These are phyloP conservation scores for Agelas oroides DNA, from an alignment of 37 sponge, comb jelly and placozoan species.

Conservation along the genomic window DNA sequence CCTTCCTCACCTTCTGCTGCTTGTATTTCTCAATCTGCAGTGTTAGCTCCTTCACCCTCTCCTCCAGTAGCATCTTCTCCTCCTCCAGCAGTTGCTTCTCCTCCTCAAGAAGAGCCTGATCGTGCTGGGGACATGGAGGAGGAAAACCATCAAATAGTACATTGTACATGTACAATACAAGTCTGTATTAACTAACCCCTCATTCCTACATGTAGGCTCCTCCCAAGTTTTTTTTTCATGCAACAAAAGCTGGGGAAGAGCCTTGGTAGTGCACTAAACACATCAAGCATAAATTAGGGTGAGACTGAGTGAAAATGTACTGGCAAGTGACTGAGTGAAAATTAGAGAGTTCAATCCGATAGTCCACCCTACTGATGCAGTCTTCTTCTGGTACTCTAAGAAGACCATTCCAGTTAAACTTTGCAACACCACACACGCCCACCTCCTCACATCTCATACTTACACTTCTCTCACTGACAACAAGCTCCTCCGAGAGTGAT, in stretches of 20 bases:
- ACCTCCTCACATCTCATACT: background rate
- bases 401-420: no score
- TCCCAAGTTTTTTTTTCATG: background rate
- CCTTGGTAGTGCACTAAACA: no score
- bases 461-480: slow-evolving; percentile 42
- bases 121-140: background rate
- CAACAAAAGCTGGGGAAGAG: no score
- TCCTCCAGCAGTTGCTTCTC: slow-evolving; percentile 41
- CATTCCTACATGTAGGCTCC: background rate
- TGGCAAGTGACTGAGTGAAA: no score
- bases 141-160: background rate
- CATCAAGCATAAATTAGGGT: no score
- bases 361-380: no score
- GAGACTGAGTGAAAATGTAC: no score
- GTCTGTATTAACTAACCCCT: background rate
- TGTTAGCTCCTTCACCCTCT: slow-evolving; percentile 58
- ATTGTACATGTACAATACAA: background rate
- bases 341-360: no score
- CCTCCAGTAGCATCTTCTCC: slow-evolving; percentile 59
- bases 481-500: slow-evolving; percentile 46
- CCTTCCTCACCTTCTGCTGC: background rate
- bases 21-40: slow-evolving; percentile 21
- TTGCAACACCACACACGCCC: no score
- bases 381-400: no score
- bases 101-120: slow-evolving; percentile 39